These are phyloP conservation scores for Apteryx mantelli DNA, from an alignment of 2,113 vertebrate species.

Conservation along the genomic window DNA sequence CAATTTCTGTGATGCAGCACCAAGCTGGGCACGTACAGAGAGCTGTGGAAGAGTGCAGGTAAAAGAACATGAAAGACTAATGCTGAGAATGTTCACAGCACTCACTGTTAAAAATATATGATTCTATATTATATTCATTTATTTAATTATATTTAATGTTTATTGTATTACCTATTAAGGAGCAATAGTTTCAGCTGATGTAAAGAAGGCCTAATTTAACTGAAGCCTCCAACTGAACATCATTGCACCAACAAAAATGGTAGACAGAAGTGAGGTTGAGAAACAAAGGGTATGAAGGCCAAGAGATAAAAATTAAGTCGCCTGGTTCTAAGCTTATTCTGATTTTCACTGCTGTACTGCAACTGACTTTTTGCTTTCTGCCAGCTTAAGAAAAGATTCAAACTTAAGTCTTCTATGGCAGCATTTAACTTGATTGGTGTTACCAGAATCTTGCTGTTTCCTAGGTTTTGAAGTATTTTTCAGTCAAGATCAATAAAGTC, in stretches of 20 bases:
- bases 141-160: not conserved
- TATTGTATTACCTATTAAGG: not conserved
- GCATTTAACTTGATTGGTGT: not conserved
- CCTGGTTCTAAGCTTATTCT: not conserved
- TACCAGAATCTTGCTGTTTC: not conserved
- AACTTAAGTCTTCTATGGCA: not conserved
- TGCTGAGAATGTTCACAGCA: not conserved
- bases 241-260: not conserved
- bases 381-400: not conserved
- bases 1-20: constrained; percentile 75
- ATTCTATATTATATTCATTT: not conserved
- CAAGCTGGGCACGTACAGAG: constrained; percentile 78
- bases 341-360: not conserved
- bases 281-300: not conserved
- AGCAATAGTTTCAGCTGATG: not conserved
- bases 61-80: not conserved
- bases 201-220: not conserved
- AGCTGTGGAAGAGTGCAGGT: constrained; percentile 69
- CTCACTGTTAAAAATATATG: not conserved
- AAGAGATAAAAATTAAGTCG: not conserved
- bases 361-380: not conserved
- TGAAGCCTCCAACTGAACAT: not conserved
- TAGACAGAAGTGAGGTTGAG: not conserved
- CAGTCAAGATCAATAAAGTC: not conserved
- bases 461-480: not conserved